These are phyloP conservation scores for zebrafish (Danio rerio) DNA, from an alignment of 2,113 vertebrate species.

Conservation along the genomic window DNA sequence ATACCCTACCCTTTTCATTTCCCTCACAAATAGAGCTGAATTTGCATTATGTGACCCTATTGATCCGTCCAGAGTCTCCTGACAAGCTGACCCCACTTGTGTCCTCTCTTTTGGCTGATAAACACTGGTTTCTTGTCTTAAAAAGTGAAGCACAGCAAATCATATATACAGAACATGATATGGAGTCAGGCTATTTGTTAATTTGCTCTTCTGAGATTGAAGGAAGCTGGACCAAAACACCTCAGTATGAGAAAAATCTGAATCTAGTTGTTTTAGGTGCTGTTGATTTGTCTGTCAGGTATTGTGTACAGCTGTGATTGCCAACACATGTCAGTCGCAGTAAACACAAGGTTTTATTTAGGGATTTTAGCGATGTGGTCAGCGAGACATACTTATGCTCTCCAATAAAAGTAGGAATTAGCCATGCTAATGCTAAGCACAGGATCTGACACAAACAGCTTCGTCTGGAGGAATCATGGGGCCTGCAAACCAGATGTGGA, in stretches of 20 bases:
- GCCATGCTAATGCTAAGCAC: not conserved
- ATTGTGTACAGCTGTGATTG: not conserved
- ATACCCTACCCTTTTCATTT: not conserved
- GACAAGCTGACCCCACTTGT: not conserved
- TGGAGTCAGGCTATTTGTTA: not conserved
- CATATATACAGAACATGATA: not conserved
- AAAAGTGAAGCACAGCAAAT: constrained; percentile 29
- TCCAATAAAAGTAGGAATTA: not conserved
- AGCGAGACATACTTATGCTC: not conserved
- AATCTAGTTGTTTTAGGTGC: not conserved
- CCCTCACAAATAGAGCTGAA: not conserved
- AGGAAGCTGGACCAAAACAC: not conserved
- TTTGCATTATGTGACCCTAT: not conserved
- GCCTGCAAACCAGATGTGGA: constrained; percentile 43
- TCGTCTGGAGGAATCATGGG: constrained; percentile 12
- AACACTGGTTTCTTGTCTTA: constrained; percentile 1
- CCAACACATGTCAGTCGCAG: not conserved
- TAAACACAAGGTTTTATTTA: constrained; percentile 12
- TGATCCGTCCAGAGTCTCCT: constrained; percentile 21
- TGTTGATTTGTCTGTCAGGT: no score
- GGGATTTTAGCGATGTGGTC: not conserved
- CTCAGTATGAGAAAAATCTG: not conserved
- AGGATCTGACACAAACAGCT: constrained; percentile 25
- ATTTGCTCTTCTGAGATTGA: not conserved
- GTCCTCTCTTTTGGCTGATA: not conserved